Evolutionary conservation across 2,888 invertebrate genomes (phyloP), one percentile per base, ranked within the genome.

Genomic region (Rhagophthalmus giganteus): DNA sequence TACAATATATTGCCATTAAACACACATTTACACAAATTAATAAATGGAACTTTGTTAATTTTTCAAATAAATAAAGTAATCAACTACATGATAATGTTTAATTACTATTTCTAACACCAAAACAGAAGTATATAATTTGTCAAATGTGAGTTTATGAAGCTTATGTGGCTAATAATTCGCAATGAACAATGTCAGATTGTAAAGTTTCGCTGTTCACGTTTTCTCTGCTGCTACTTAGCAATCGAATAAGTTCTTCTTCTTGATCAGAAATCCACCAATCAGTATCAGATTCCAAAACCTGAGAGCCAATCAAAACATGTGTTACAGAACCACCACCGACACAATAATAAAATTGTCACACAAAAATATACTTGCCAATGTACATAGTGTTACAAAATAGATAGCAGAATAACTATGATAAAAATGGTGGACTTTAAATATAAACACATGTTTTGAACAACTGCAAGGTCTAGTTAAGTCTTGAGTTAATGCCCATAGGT

Each of bases 181-280:
- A 73, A 54, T 68, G 72, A 54, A 68, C 65, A 61, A 76, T 75
- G 67, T 76, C 75, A 58, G 74, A 69, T 63, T 73, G 73, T 55
- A 72, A 67, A 57, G 61, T 65, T 49, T 73, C 74, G 38, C 68
- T 63, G 57, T 81, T 82, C 58, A 83, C 79, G 57, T 82, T 82
- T 67, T 84, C 83, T 60, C 82, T 81, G 62, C 83, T 83, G 71
- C 82, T 84, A 75, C 86, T 86, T 62, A 87, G 78, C 64, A 88
- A 83, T 64, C 85, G 84, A 65, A 88, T 77, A 35, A 88, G 78
- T 74, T 88, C 88, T 60, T 88, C 88, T 69, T 88, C 88, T 74
- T 87, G 87, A 71, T 88, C 87, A 11, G 88, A 88, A 70, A 85
- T 83, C 78, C 86, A 85, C 78, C 87, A 81, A 70, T 88, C 87